A percentile compares a stretch with the other conserved stretches of the same genome.
Conservation (phyloP, 2,888 invertebrate genomes). For the Baccha elongata region DNA sequence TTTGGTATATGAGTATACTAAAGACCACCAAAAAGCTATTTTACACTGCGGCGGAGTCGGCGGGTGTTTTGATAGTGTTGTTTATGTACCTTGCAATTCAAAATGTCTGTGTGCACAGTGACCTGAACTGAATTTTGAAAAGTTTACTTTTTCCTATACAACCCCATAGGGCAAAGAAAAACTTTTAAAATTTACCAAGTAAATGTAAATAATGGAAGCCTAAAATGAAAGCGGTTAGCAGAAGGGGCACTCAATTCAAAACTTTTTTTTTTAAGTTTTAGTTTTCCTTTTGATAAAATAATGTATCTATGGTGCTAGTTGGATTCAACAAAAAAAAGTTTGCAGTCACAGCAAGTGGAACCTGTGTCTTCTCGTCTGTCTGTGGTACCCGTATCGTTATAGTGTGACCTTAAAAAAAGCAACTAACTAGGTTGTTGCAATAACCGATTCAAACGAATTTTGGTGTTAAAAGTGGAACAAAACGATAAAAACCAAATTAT, state of each 20-base stretch:
- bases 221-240: background rate
- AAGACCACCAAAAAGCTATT: background rate
- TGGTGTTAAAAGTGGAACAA: no score
- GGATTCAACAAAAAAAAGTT: no score
- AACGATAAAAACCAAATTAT: no score
- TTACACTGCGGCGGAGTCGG: background rate
- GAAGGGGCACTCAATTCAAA: background rate
- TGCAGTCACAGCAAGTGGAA: no score
- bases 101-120: constrained; percentile 1
- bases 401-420: no score
- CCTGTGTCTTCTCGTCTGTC: no score
- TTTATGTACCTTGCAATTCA: constrained; percentile 23
- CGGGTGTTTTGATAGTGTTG: background rate
- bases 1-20: background rate
- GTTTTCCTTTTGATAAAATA: no score
- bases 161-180: background rate
- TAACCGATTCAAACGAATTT: no score
- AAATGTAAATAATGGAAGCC: constrained; percentile 10
- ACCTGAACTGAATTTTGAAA: constrained; percentile 9
- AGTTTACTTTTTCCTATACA: background rate
- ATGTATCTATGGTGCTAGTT: no score
- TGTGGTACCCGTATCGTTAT: no score
- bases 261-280: no score
- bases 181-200: constrained; percentile 8
- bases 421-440: no score